phyloP scores from a whole-genome alignment of 2,113 vertebrate species.

The Zootoca vivipara region DNA sequence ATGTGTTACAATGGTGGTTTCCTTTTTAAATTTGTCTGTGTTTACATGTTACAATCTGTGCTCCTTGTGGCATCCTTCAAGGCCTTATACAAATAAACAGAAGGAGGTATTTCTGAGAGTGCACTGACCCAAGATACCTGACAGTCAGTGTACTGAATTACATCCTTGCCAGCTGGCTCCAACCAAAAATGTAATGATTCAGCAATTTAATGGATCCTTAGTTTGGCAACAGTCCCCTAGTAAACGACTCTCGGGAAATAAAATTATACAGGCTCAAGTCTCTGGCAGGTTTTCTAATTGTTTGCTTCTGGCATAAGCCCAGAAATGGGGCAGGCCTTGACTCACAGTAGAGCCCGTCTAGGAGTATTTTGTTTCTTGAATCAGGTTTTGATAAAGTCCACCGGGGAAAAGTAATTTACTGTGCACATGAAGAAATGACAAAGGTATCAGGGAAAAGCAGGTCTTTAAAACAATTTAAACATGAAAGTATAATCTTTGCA shows the following conservation, averaged over 20 bases:
- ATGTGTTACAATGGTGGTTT: conserved; percentile 7
- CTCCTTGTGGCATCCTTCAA: conserved; percentile 62
- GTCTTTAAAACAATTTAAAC: conserved; percentile 8
- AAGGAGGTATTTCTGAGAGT: conserved; percentile 57
- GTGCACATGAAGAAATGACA: conserved; percentile 25
- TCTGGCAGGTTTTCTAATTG: conserved; percentile 61
- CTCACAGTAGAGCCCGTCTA: conserved; percentile 43
- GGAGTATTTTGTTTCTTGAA: conserved; percentile 10
- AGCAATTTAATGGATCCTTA: conserved; percentile 71
- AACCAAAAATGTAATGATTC: conserved; percentile 68
- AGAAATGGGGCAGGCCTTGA: conserved; percentile 44
- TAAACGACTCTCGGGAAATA: conserved; percentile 66
- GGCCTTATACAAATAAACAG: conserved; percentile 64
- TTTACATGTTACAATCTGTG: conserved; percentile 51
- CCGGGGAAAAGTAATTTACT: conserved; percentile 29
- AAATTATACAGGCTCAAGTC: conserved; percentile 61
- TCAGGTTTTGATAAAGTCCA: conserved; percentile 40
- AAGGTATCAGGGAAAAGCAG: conserved; percentile 40
- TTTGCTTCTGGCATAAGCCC: conserved; percentile 69
- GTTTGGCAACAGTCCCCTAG: conserved; percentile 62
- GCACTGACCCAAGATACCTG: conserved; percentile 57
- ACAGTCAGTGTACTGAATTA: conserved; percentile 57
- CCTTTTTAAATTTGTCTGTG: conserved; percentile 38
- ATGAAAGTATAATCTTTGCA: conserved; percentile 14
- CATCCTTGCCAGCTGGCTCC: conserved; percentile 68